Evolutionary conservation across 2,888 invertebrate genomes (phyloP), one percentile per base, ranked within the genome.

Genomic region (Brachynemurus nebulosus): DNA sequence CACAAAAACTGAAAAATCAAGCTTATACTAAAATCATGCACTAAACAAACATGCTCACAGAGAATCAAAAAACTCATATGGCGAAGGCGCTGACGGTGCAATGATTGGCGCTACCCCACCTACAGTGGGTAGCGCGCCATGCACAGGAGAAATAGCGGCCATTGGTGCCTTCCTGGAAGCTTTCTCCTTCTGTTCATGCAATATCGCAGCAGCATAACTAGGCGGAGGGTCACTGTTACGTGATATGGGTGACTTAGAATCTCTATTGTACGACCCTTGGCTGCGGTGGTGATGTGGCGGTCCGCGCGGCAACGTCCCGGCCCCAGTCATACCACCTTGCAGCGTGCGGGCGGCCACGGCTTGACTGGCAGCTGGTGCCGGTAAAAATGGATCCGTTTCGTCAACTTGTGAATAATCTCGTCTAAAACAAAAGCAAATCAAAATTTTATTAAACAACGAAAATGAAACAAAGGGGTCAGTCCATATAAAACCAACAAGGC

Each of bases 321-420:
- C 20, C 8, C 27, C 20, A 21, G 20, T 11, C 18, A 27, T 42
- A 19, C 42, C 42, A 17, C 35, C 9, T 59, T 66, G 74, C 59
- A 74, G 67, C 57, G 74, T 74, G 59, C 74, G 65, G 45, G 74
- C 74, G 52, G 74, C 75, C 54, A 73, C 74, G 52, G 74, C 74
- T 65, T 74, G 63, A 57, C 72, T 64, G 52, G 73, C 66, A 46
- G 69, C 68, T 52, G 72, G 63, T 51, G 75, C 65, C 40, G 83
- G 80, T 54, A 85, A 69, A 68, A 82, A 84, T 48, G 84, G 82
- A 51, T 84, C 88, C 49, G 85, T 84, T 62, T 89, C 89, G 63
- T 88, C 89, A 52, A 82, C 81, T 62, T 85, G 86, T 47, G 80
- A 78, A 56, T 83, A 85, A 60, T 80, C 78, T 52, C 81, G 78